Evolutionary conservation across 2,888 invertebrate species (phyloP).

Genomic region (Lepidochrysops patricia): DNA sequence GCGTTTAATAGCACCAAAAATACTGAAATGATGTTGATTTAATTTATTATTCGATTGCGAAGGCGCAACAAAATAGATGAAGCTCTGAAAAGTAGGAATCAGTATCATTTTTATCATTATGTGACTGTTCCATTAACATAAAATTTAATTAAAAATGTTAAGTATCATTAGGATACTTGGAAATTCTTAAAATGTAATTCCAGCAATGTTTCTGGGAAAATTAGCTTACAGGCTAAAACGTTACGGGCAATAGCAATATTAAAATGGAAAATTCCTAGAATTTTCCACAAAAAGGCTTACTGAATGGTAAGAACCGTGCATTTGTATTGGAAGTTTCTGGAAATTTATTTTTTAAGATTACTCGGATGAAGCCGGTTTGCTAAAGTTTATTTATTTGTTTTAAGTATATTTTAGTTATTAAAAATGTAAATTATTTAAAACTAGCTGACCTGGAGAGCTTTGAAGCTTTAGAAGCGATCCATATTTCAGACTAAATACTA

Average conservation of each 20-base stretch:
- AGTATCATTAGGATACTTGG: background rate
- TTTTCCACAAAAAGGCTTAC: background rate
- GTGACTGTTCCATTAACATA: background rate
- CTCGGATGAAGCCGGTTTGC: too few species aligned
- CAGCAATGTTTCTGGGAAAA: background rate
- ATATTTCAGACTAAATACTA: too few species aligned
- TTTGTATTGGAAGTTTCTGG: background rate
- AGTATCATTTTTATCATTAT: background rate
- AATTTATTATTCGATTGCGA: background rate
- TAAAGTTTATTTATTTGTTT: background rate
- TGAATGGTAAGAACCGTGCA: background rate
- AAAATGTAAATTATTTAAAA: too few species aligned
- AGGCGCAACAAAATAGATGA: background rate
- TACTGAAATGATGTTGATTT: too few species aligned
- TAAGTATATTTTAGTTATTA: too few species aligned
- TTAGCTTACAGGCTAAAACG: background rate
- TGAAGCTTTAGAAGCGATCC: too few species aligned
- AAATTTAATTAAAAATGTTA: background rate
- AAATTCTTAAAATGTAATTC: background rate
- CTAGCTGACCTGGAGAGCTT: too few species aligned
- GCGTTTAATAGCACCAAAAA: too few species aligned
- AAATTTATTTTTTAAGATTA: too few species aligned
- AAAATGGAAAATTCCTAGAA: background rate
- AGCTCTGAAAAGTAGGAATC: background rate
- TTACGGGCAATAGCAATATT: background rate